Percentiles rank a stretch among this genome's conserved stretches.
phyloP scores from a whole-genome alignment of 2,113 vertebrate species.

The Reinhardtius hippoglossoides region DNA sequence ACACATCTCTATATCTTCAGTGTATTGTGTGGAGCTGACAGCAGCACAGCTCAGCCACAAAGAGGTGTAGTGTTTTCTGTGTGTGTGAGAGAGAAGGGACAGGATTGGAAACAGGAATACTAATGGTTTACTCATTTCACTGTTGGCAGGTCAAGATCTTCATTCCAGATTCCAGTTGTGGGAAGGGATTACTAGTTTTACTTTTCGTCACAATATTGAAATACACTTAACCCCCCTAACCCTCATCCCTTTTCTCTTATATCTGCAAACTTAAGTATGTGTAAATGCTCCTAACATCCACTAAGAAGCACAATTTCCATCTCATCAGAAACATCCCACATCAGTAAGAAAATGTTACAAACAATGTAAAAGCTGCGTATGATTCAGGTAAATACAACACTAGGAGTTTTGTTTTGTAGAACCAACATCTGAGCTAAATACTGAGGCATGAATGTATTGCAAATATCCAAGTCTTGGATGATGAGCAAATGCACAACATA shows the following conservation, averaged over 20 bases:
- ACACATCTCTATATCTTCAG: conserved; percentile 79
- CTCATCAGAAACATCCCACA: background rate
- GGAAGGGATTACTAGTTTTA: background rate
- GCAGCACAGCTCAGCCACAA: conserved; percentile 44
- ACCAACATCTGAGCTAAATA: background rate
- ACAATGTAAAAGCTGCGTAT: too few species aligned
- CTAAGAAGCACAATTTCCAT: background rate
- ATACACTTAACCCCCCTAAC: background rate
- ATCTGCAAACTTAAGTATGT: too few species aligned
- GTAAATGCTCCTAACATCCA: background rate
- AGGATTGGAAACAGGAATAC: conserved; percentile 29
- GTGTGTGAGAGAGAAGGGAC: conserved; percentile 18
- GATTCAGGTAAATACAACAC: too few species aligned
- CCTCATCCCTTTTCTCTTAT: background rate
- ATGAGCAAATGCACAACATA: background rate
- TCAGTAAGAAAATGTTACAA: too few species aligned
- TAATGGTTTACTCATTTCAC: conserved; percentile 28
- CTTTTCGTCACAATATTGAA: background rate
- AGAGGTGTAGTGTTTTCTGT: conserved; percentile 52
- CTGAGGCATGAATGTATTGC: background rate
- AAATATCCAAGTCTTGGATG: background rate
- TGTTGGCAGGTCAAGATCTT: background rate
- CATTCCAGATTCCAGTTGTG: background rate
- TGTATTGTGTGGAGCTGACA: conserved; percentile 73
- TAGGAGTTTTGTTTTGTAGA: too few species aligned